phyloP scores from a whole-genome alignment of 64 coral and sea anemone species.

The Montipora efflorescens region DNA sequence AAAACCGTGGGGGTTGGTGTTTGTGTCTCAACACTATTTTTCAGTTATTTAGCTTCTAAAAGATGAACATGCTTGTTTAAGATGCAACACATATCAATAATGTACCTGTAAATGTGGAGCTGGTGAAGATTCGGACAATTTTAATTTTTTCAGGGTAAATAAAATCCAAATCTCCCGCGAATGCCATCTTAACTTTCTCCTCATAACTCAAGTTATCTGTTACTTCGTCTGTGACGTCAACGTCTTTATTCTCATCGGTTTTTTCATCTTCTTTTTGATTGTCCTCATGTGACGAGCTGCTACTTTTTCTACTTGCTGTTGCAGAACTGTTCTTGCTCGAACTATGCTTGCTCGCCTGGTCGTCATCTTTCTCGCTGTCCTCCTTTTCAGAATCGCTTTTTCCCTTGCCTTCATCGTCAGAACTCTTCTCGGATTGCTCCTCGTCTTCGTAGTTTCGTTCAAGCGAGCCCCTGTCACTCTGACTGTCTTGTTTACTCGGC shows the following conservation, averaged over 20 bases:
- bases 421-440: background rate
- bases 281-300: background rate
- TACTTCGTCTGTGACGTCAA: background rate
- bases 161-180: slow-evolving; percentile 69
- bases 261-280: background rate
- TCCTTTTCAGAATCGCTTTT: slow-evolving; percentile 40
- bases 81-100: background rate
- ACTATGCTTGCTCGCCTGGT: background rate
- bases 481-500: background rate
- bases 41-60: background rate
- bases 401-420: background rate
- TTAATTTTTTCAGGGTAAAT: slow-evolving; percentile 86
- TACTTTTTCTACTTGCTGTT: background rate
- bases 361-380: slow-evolving; percentile 12
- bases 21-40: too few relatives aligned
- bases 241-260: background rate
- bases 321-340: background rate
- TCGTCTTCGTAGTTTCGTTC: slow-evolving; percentile 19
- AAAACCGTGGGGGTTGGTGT: too few relatives aligned
- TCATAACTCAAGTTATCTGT: slow-evolving; percentile 29
- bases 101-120: slow-evolving; percentile 93
- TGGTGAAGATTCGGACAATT: slow-evolving; percentile 98
- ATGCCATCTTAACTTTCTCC: slow-evolving; percentile 56
- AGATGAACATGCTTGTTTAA: background rate
- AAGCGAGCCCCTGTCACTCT: background rate